phyloP scores from a whole-genome alignment of 2,113 vertebrate genomes.

The Periophthalmodon schlosseri region DNA sequence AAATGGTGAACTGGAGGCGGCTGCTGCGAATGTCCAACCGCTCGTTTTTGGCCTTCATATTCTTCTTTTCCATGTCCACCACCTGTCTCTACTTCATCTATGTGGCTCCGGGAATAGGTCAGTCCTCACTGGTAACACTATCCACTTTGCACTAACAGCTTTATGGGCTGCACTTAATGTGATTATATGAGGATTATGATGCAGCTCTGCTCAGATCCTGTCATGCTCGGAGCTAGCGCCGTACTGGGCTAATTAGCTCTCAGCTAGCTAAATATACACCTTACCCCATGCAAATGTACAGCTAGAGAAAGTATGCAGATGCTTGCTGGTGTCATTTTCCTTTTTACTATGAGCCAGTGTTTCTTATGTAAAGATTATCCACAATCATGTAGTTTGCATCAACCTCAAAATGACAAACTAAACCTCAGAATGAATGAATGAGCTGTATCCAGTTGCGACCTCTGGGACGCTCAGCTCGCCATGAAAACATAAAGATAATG shows the following conservation, averaged over 20 bases:
- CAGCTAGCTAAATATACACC: background rate
- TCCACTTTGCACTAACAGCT: background rate
- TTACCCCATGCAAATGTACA: background rate
- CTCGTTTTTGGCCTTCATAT: slow-evolving; percentile 92
- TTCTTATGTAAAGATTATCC: background rate
- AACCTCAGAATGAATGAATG: background rate
- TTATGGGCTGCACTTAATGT: slow-evolving; percentile 30
- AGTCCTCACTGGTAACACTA: slow-evolving; percentile 55
- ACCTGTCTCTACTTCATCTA: slow-evolving; percentile 97
- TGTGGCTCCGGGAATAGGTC: slow-evolving; percentile 93
- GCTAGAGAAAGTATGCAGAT: background rate
- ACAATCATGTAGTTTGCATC: background rate
- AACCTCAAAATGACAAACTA: background rate
- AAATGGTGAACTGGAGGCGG: slow-evolving; percentile 85
- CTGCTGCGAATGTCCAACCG: slow-evolving; percentile 90
- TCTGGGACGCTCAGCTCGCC: background rate
- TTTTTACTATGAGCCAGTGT: background rate
- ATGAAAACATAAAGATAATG: background rate
- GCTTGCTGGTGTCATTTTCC: background rate
- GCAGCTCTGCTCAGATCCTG: slow-evolving; percentile 4
- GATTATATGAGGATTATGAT: slow-evolving; percentile 35
- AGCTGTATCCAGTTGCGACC: background rate
- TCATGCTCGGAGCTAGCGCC: slow-evolving; percentile 8
- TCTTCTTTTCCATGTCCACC: slow-evolving; percentile 94
- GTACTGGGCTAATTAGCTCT: slow-evolving; percentile 24